These are phyloP conservation scores for Lates japonicus DNA, from an alignment of 2,797 vertebrate genomes.

Conservation along the genomic window DNA sequence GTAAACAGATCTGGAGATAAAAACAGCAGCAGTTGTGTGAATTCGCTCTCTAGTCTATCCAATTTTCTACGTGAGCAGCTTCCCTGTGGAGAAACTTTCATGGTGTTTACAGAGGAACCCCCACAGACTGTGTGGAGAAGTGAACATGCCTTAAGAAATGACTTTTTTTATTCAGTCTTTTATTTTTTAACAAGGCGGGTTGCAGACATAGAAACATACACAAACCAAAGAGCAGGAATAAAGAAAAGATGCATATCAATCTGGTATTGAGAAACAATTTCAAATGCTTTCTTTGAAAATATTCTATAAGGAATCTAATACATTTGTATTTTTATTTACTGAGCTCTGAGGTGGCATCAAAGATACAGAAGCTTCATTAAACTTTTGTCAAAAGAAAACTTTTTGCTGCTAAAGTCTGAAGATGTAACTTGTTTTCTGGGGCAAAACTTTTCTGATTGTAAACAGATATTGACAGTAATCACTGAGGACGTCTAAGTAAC, in stretches of 20 bases:
- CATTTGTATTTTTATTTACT: constrained; percentile 3
- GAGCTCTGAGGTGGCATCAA: neutral
- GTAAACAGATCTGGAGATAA: constrained; percentile 28
- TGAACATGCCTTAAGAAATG: neutral
- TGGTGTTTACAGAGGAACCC: constrained; percentile 2
- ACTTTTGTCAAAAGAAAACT: neutral
- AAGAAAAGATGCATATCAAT: neutral
- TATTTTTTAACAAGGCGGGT: constrained; percentile 16
- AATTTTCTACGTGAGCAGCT: constrained; percentile 35
- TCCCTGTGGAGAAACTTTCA: constrained; percentile 31
- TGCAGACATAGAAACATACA: neutral
- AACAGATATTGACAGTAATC: neutral
- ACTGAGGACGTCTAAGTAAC: neutral
- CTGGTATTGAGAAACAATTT: neutral
- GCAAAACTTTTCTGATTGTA: neutral
- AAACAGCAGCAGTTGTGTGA: constrained; percentile 12
- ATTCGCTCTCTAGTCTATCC: constrained; percentile 12
- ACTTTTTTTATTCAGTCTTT: constrained; percentile 11
- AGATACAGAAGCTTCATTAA: neutral
- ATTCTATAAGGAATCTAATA: neutral
- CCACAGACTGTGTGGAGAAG: neutral
- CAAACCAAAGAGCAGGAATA: constrained; percentile 7
- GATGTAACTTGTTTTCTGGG: neutral
- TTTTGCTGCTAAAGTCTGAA: neutral
- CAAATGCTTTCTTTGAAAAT: no score